Evolutionary conservation across 2,888 invertebrate genomes (phyloP), one percentile per base, ranked within the genome.

Genomic region (Hydroisotoma schaefferi): DNA sequence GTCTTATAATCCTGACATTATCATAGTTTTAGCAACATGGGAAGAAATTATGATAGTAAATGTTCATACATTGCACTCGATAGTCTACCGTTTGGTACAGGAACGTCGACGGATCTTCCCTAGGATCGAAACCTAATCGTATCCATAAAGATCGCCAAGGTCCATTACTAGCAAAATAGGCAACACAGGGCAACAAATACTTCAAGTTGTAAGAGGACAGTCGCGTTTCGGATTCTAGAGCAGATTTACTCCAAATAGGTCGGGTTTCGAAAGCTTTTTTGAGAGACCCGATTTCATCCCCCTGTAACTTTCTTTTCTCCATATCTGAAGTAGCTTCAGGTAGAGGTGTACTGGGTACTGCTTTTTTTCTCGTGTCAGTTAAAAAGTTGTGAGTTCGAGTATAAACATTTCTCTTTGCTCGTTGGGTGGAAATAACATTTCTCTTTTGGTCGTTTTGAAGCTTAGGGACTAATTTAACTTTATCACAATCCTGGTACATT

Each of bases 71-170:
- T 38, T 70, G 70, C 20, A 72, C 59, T 54, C 91, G 81, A 75
- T 88, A 92, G 77, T 95, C 94, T 61, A 95, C 80, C 2, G 87
- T 87, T 79, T 99, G 98, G 76, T 90, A 95, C 55, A 85, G 84
- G 70, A 90, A 85, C 1, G 94, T 83, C 1, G 80, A 79, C 3
- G 87, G 85, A 66, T 91, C 85, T 71, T 84, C 86, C 26, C 91
- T 81, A 0, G 98, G 97, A 79, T 99, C 94, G 75, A 91, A 97
- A 0, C 95, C 95, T 74, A 87, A 87, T 72, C 82, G 84, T 1
- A 92, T 86, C 90, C 97, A 99, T 75, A 90, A 83, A 55, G 87
- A 84, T 67, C 94, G 82, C 94, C 95, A 99, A 0, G 95, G 98
- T 0, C 99, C 98, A 64, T 85, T 87, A 55, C 83, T 81, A 77